Percentiles rank a stretch among this genome's conserved stretches.
phyloP scores from a whole-genome alignment of 2,113 vertebrate genomes.

The Cyphomyrus plagiostoma region DNA sequence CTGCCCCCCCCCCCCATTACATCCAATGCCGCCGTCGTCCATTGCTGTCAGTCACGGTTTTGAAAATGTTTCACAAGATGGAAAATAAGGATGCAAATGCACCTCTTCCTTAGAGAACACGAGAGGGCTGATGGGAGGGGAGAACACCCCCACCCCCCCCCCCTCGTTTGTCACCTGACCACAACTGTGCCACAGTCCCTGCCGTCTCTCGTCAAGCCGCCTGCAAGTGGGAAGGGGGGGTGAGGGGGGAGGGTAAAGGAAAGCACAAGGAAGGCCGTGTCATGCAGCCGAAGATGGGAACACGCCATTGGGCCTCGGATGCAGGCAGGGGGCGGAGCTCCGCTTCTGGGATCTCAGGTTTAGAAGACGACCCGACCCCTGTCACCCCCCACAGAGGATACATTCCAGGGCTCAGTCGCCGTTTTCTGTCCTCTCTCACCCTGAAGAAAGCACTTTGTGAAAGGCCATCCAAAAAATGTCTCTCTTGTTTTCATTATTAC shows the following conservation, averaged over 20 bases:
- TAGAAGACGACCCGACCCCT: not conserved
- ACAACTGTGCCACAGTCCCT: not conserved
- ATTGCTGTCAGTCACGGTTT: not conserved
- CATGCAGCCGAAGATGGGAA: not conserved
- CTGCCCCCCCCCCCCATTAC: not conserved
- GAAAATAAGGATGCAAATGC: not conserved
- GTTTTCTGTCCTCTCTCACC: slow-evolving; percentile 26
- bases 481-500: slow-evolving; percentile 49
- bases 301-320: not conserved
- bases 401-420: slow-evolving; percentile 55
- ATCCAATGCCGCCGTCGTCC: not conserved
- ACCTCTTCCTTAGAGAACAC: not conserved
- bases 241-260: slow-evolving; percentile 21
- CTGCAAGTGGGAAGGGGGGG: slow-evolving; percentile 6
- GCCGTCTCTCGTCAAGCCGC: not conserved
- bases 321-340: not conserved
- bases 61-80: not conserved
- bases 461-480: slow-evolving; percentile 59
- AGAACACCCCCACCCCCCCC: too few relatives aligned
- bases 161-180: not conserved
- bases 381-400: slow-evolving; percentile 46
- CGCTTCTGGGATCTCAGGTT: not conserved
- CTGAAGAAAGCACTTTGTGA: slow-evolving; percentile 66
- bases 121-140: not conserved
- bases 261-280: slow-evolving; percentile 12